These are phyloP conservation scores for Calliphora vomitoria DNA, from an alignment of 2,888 invertebrate species.

Conservation along the genomic window DNA sequence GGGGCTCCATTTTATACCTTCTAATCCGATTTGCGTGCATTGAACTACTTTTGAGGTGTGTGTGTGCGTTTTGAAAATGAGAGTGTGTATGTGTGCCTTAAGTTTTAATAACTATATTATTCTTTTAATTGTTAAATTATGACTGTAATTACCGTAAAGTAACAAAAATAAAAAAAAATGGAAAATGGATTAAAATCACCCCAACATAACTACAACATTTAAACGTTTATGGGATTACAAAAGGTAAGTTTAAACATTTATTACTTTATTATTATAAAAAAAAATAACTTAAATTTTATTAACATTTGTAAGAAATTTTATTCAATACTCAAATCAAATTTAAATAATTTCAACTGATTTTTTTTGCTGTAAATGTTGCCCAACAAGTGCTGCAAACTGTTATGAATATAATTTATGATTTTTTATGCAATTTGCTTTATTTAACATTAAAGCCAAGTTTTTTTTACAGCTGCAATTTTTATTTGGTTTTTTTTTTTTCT, in stretches of 20 bases:
- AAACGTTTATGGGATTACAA: conserved; percentile 26
- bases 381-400: background rate
- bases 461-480: conserved; percentile 21
- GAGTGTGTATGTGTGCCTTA: background rate
- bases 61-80: conserved; percentile 21
- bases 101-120: conserved; percentile 37
- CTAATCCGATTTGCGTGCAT: conserved; percentile 82
- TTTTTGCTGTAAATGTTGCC: background rate
- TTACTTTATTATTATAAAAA: conserved; percentile 5
- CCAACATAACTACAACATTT: conserved; percentile 15
- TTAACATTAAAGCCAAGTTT: background rate
- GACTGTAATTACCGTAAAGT: conserved; percentile 52
- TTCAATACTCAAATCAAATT: background rate
- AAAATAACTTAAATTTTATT: background rate
- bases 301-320: background rate
- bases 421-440: background rate
- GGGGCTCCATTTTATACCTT: conserved; percentile 53
- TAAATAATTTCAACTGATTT: background rate
- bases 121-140: conserved; percentile 38
- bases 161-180: background rate
- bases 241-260: conserved; percentile 50
- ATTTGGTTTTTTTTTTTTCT: background rate
- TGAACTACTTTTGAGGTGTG: conserved; percentile 77
- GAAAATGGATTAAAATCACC: conserved; percentile 24
- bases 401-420: background rate